Percentiles rank a stretch among this genome's conserved stretches.
Conservation (phyloP, 2,888 invertebrate species). For the Tupiocoris notatus region DNA sequence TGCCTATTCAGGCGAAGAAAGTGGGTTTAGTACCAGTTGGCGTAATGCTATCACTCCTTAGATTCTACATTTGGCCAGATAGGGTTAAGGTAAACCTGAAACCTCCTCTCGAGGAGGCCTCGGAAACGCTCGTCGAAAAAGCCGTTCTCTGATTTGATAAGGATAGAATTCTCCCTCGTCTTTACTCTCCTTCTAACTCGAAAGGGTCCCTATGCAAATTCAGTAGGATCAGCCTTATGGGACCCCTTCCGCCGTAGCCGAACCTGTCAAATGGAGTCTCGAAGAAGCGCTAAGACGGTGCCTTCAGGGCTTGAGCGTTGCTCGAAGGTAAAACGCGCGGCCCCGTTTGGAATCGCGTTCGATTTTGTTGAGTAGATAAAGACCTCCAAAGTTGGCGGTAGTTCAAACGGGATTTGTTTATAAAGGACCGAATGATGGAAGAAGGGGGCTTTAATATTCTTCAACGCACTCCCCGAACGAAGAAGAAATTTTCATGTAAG, state of each 20-base stretch:
- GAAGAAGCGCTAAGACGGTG: constrained; percentile 10
- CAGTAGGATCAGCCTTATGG: constrained; percentile 30
- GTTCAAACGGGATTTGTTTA: constrained; percentile 39
- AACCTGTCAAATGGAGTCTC: constrained; percentile 34
- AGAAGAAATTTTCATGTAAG: constrained; percentile 14
- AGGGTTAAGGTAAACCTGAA: constrained; percentile 33
- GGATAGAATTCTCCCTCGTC: constrained; percentile 25
- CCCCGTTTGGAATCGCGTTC: constrained; percentile 8
- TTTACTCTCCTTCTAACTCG: background rate
- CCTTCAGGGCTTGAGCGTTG: background rate
- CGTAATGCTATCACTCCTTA: constrained; percentile 33
- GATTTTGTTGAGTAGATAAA: constrained; percentile 26
- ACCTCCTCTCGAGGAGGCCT: background rate
- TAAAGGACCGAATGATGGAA: constrained; percentile 11
- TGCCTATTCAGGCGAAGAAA: background rate
- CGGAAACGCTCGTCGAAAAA: constrained; percentile 11
- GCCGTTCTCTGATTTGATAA: constrained; percentile 30
- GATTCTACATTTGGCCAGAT: constrained; percentile 30
- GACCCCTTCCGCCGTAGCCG: background rate
- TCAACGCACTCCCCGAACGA: background rate
- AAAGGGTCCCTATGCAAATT: constrained; percentile 36
- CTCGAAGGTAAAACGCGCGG: constrained; percentile 7
- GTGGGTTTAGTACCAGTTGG: background rate
- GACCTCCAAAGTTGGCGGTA: constrained; percentile 31
- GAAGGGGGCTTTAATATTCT: constrained; percentile 22